A percentile compares a stretch with the other conserved stretches of the same genome.
Conservation (phyloP, 2,888 invertebrate species). For the Mongoloraphidia duomilia region DNA sequence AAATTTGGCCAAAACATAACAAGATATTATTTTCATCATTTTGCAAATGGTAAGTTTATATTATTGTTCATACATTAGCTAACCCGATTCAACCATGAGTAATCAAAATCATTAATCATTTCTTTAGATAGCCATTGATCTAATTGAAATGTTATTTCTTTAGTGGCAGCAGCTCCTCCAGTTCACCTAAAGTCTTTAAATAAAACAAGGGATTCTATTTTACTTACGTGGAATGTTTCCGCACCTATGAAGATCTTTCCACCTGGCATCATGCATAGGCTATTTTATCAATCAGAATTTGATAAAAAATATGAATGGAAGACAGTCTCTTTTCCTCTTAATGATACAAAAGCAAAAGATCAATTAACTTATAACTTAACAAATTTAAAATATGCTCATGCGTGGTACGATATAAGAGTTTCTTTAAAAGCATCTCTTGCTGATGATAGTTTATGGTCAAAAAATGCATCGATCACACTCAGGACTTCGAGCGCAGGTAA, state of each 20-base stretch:
- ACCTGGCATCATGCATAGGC: slow-evolving; percentile 32
- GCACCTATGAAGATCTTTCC: slow-evolving; percentile 34
- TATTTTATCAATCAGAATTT: slow-evolving; percentile 37
- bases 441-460: slow-evolving; percentile 54
- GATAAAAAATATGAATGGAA: slow-evolving; percentile 30
- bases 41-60: slow-evolving; percentile 27
- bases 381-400: slow-evolving; percentile 47
- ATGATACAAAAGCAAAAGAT: slow-evolving; percentile 7
- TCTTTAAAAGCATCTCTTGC: slow-evolving; percentile 42
- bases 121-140: background rate
- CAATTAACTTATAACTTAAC: slow-evolving; percentile 29
- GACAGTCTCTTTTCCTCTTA: slow-evolving; percentile 17
- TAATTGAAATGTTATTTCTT: slow-evolving; percentile 11
- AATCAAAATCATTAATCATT: slow-evolving; percentile 1
- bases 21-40: slow-evolving; percentile 44
- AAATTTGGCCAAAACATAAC: slow-evolving; percentile 39
- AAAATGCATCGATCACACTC: slow-evolving; percentile 42
- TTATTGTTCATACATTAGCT: background rate
- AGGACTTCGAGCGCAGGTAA: slow-evolving; percentile 37
- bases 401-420: slow-evolving; percentile 57
- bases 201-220: slow-evolving; percentile 32
- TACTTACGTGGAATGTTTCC: slow-evolving; percentile 34
- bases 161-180: slow-evolving; percentile 36
- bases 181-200: slow-evolving; percentile 28
- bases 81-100: background rate